Evolutionary conservation across 2,113 vertebrate species (phyloP).

Genomic region (Tretioscincus oriximinensis): DNA sequence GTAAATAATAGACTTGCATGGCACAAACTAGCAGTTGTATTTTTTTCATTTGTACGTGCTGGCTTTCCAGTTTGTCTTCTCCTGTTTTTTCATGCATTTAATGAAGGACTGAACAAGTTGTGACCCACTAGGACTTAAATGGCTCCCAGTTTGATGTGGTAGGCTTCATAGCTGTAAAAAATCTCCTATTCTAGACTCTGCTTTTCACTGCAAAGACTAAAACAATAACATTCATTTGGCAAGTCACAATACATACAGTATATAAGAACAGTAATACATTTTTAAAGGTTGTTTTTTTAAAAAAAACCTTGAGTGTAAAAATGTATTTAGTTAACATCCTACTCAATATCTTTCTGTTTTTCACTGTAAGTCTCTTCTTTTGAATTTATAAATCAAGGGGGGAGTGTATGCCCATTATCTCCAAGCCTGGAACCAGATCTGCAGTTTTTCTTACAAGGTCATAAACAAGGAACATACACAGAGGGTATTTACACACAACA

Average conservation of each 20-base stretch:
- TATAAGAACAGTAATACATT: not conserved
- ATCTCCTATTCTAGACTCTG: not conserved
- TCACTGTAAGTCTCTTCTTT: too few species aligned
- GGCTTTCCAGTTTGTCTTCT: not conserved
- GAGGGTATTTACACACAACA: too few species aligned
- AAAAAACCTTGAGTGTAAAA: too few species aligned
- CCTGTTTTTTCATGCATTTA: not conserved
- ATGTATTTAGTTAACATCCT: too few species aligned
- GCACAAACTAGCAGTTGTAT: not conserved
- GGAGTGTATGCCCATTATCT: too few species aligned
- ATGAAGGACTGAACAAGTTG: not conserved
- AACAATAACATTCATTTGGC: not conserved
- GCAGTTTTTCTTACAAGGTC: too few species aligned
- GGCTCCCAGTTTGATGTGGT: not conserved
- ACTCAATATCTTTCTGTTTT: too few species aligned
- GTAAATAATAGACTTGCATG: not conserved
- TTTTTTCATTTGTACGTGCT: conserved; percentile 1
- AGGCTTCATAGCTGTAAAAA: not conserved
- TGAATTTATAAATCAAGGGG: too few species aligned
- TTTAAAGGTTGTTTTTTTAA: not conserved
- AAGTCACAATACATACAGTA: too few species aligned
- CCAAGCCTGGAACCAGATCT: too few species aligned
- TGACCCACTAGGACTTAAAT: not conserved
- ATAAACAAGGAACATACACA: too few species aligned
- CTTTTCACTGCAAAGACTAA: not conserved